A percentile compares a stretch with the other conserved stretches of the same genome.
These are phyloP conservation scores for Triplophysa dalaica DNA, from an alignment of 2,113 vertebrate species.

Conservation along the genomic window DNA sequence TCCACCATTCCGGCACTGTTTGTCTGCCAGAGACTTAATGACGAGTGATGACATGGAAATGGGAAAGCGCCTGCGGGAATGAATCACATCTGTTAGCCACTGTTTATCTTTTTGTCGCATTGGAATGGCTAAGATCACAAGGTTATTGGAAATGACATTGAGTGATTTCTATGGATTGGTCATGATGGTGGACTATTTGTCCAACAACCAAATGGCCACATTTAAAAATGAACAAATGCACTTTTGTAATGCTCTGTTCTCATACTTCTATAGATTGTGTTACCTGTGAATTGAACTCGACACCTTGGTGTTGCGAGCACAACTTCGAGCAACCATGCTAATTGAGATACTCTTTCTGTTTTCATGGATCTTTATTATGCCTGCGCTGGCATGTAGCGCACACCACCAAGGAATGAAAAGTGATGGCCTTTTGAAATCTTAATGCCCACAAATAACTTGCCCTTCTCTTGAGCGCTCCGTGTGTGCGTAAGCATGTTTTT, in stretches of 20 bases:
- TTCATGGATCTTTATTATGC: constrained; percentile 13
- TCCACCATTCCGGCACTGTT: background rate
- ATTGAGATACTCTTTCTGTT: background rate
- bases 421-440: constrained; percentile 55
- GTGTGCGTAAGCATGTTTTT: constrained; percentile 44
- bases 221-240: constrained; percentile 1
- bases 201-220: no score
- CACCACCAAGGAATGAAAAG: constrained; percentile 28
- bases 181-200: no score
- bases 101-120: background rate
- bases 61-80: constrained; percentile 13
- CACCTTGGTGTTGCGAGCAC: no score
- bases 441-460: constrained; percentile 53
- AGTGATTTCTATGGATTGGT: background rate
- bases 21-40: constrained; percentile 2
- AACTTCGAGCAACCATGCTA: no score
- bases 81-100: constrained; percentile 20
- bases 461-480: constrained; percentile 50
- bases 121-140: background rate
- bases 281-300: no score
- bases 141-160: background rate
- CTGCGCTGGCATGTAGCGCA: constrained; percentile 17
- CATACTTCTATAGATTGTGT: no score
- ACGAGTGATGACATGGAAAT: constrained; percentile 3
- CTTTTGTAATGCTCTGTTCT: background rate